These are phyloP conservation scores for Triplophysa dalaica DNA, from an alignment of 2,113 vertebrate species.

Conservation along the genomic window DNA sequence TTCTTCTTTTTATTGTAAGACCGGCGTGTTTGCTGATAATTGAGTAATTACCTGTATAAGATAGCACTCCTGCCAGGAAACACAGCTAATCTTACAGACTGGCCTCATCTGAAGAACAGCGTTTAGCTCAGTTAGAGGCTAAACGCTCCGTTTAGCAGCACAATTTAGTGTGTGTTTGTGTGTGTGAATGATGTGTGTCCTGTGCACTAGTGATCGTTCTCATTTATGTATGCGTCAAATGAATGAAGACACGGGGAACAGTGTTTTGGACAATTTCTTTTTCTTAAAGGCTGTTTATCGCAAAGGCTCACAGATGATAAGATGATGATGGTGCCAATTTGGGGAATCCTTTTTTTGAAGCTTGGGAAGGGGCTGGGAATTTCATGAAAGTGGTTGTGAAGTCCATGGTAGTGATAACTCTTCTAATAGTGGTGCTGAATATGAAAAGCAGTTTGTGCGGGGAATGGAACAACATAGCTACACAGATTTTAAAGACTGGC, in stretches of 20 bases:
- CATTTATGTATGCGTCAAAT: conserved; percentile 44
- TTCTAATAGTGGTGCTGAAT: conserved; percentile 62
- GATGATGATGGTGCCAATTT: conserved; percentile 47
- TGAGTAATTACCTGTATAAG: conserved; percentile 74
- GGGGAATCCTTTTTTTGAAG: conserved; percentile 16
- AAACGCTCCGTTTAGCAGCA: conserved; percentile 60
- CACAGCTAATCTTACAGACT: conserved; percentile 59
- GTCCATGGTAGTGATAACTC: conserved; percentile 21
- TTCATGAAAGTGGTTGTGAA: conserved; percentile 20
- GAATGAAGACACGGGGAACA: conserved; percentile 22
- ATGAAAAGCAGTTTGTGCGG: conserved; percentile 64
- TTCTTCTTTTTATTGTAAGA: conserved; percentile 60
- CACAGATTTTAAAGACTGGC: conserved; percentile 55
- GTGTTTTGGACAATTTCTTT: conserved; percentile 28
- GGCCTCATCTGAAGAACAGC: conserved; percentile 50
- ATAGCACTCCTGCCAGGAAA: conserved; percentile 65
- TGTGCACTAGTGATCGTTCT: conserved; percentile 37
- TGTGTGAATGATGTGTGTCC: conserved; percentile 30
- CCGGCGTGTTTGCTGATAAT: conserved; percentile 68
- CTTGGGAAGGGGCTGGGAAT: conserved; percentile 4
- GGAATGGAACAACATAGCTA: conserved; percentile 47
- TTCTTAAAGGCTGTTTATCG: conserved; percentile 42
- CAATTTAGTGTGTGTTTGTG: conserved; percentile 35
- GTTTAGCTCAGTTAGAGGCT: conserved; percentile 57
- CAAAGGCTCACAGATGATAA: conserved; percentile 40